phyloP scores from a whole-genome alignment of 1,140 invertebrate genomes.

The Lasioglossum baleicum region DNA sequence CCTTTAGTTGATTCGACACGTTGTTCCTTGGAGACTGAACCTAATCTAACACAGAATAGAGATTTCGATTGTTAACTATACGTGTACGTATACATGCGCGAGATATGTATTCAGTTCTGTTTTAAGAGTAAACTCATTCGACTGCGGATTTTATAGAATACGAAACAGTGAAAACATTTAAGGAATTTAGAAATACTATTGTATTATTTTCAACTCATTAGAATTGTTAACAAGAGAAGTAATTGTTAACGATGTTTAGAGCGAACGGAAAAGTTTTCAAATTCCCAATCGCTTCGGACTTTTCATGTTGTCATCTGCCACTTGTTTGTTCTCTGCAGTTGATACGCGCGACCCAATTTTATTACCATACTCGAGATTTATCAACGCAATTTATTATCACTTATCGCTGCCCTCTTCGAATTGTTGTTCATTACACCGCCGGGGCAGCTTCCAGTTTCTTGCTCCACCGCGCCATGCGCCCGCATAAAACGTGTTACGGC shows the following conservation, averaged over 20 bases:
- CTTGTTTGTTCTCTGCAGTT: too few species aligned
- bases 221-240: too few species aligned
- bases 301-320: too few species aligned
- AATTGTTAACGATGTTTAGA: too few species aligned
- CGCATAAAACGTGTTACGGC: neutral
- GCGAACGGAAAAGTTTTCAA: too few species aligned
- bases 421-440: neutral
- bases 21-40: conserved; percentile 33
- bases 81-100: conserved; percentile 29
- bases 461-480: too few species aligned
- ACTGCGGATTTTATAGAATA: too few species aligned
- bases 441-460: neutral
- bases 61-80: conserved; percentile 5
- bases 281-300: too few species aligned
- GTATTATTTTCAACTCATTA: too few species aligned
- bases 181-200: too few species aligned
- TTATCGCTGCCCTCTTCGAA: neutral
- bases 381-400: neutral
- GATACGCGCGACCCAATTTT: too few species aligned
- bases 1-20: conserved; percentile 23
- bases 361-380: neutral
- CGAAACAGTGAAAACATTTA: too few species aligned
- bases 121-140: neutral
- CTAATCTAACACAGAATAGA: conserved; percentile 16
- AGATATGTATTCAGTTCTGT: neutral